Evolutionary conservation across 2,113 vertebrate species (phyloP).

Genomic region (Crotalus viridis): DNA sequence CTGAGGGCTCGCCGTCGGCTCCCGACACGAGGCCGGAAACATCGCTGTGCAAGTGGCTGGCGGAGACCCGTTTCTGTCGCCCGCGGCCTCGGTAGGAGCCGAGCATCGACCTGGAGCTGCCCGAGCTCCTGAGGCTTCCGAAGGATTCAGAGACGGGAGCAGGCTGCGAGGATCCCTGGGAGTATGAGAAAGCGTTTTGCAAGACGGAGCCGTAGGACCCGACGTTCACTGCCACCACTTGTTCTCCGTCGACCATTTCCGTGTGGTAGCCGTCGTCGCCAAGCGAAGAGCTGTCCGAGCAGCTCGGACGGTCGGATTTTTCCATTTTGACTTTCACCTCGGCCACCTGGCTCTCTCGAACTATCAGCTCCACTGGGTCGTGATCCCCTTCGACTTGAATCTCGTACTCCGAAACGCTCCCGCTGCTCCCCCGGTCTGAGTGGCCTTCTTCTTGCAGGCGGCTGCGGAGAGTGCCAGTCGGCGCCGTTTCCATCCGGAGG

Average conservation of each 20-base stretch:
- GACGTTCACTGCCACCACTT: conserved; percentile 91
- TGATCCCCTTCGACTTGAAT: conserved; percentile 88
- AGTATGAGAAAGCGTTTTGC: conserved; percentile 87
- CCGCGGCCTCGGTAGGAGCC: conserved; percentile 88
- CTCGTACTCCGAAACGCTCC: conserved; percentile 92
- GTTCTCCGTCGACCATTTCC: conserved; percentile 95
- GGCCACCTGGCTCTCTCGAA: conserved; percentile 87
- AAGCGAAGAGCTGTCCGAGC: conserved; percentile 93
- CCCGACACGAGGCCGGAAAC: conserved; percentile 70
- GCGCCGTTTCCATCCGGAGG: conserved; percentile 74
- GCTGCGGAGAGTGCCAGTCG: conserved; percentile 71
- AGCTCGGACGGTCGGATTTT: conserved; percentile 89
- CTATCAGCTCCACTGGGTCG: conserved; percentile 87
- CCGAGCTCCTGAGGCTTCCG: conserved; percentile 85
- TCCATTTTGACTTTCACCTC: conserved; percentile 95
- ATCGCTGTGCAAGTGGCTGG: conserved; percentile 69
- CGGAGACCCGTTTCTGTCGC: conserved; percentile 81
- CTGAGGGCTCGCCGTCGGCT: conserved; percentile 68
- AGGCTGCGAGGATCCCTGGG: conserved; percentile 75
- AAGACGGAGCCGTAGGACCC: conserved; percentile 90
- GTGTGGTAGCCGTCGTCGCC: conserved; percentile 97
- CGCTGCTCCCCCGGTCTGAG: conserved; percentile 92
- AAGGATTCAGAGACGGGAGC: conserved; percentile 74
- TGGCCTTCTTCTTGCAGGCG: conserved; percentile 89
- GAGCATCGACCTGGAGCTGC: conserved; percentile 90